phyloP scores from a whole-genome alignment of 1,140 invertebrate genomes.

The Cydia fagiglandana region DNA sequence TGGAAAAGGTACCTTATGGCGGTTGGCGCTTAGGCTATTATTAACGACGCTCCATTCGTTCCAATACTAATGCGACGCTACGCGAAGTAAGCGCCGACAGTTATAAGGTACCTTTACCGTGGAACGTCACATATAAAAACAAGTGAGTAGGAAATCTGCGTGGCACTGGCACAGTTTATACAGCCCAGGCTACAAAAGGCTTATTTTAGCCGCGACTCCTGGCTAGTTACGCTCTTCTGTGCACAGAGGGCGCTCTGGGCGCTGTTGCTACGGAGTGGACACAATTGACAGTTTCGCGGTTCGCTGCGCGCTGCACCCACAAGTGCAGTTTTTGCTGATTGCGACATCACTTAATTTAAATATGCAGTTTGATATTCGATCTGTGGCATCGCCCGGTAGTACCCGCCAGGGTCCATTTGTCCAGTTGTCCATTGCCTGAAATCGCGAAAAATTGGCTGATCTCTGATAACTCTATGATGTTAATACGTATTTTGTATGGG shows the following conservation, averaged over 20 bases:
- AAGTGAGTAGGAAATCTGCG: not conserved
- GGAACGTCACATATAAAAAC: not conserved
- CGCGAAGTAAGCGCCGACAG: too few species aligned
- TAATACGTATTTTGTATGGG: too few species aligned
- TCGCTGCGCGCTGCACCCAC: constrained; percentile 13
- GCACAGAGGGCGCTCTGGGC: not conserved
- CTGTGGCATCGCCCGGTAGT: too few species aligned
- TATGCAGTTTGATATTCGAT: not conserved
- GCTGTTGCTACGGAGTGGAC: not conserved
- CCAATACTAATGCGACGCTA: too few species aligned
- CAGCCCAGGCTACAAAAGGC: not conserved
- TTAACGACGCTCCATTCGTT: too few species aligned
- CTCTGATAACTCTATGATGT: too few species aligned
- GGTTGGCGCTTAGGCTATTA: too few species aligned
- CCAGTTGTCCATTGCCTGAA: too few species aligned
- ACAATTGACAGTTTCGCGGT: not conserved
- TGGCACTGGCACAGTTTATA: not conserved
- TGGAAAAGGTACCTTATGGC: too few species aligned
- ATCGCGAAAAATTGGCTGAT: too few species aligned
- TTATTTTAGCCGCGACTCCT: not conserved
- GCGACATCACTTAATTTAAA: not conserved
- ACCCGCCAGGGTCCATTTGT: too few species aligned
- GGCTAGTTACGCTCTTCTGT: not conserved
- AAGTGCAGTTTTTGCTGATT: constrained; percentile 10
- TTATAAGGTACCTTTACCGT: too few species aligned